Base-by-base conservation (phyloP, 2,888 invertebrate genomes). In the Tiliacea citrago region DNA sequence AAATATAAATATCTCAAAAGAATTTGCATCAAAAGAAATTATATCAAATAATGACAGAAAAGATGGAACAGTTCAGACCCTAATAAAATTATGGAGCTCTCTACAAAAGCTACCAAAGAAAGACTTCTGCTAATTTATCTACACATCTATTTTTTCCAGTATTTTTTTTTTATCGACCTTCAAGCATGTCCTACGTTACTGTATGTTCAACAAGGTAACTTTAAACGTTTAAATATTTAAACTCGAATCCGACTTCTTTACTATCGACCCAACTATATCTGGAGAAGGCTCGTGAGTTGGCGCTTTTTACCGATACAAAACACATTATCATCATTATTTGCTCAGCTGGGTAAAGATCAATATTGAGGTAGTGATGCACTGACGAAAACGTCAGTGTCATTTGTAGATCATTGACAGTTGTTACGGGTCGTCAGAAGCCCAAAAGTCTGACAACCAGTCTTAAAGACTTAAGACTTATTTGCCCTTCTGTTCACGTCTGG, bases 161-260 rank as follows among this genome's bases (percentile, higher is more conserved):
- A 18, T 8, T 49, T 16, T 18, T 16, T 18, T 49, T 49, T 8
- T 6, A 18, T 9, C 29, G 42, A 73, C 73, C 61, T 73, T 55
- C 53, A 47, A 13, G 39, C 1, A 24, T 3, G 51, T 24, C 18
- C 13, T n/a, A 16, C 49, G 24, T 4, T 24, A 35, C n/a, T 49
- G 10, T 35, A 51, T 58, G 55, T 63, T 24, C 58, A 75, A 6
- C 47, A 75, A 76, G 76, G 74, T 63, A 57, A 74, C 63, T 55
- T 53, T 49, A 51, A 42, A 16, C 35, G 16, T n/a, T 55, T 53
- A 65, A 77, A 69, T 69, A 78, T 78, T 69, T 21, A 77, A 62
- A 49, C 29, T 53, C 0, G 2, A 10, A 71, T 51, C 62, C n/a
- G 9, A 61, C 45, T 63, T 70, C 79, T 51, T 13, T 1, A 18